These are phyloP conservation scores for Enteromius trimaculatus DNA, from an alignment of 2,797 vertebrate species.

Conservation along the genomic window DNA sequence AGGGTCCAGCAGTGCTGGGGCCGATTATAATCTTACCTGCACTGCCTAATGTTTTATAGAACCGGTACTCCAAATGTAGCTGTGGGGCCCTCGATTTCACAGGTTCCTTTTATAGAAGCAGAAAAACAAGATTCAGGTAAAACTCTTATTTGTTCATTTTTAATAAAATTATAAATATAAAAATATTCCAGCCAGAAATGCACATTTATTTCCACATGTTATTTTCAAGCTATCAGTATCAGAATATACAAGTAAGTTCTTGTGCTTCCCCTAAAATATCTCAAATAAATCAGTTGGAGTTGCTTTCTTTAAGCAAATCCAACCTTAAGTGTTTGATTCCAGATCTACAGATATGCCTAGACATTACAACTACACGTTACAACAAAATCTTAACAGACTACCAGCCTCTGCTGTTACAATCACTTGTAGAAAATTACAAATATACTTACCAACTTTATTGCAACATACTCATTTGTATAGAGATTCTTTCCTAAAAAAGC, in stretches of 20 bases:
- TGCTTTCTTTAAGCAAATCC: conserved; percentile 3
- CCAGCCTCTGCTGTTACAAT: not conserved
- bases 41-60: conserved; percentile 97
- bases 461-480: conserved; percentile 99
- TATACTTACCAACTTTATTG: conserved; percentile 98
- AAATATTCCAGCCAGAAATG: not conserved
- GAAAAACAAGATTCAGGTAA: conserved; percentile 44
- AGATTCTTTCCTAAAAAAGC: conserved; percentile 92
- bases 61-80: conserved; percentile 98
- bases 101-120: conserved; percentile 85
- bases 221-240: too few relatives aligned
- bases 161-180: not conserved
- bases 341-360: not conserved
- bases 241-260: not conserved
- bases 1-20: not conserved
- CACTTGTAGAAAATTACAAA: not conserved
- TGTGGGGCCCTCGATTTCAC: conserved; percentile 98
- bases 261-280: not conserved
- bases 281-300: not conserved
- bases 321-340: not conserved
- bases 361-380: not conserved
- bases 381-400: not conserved
- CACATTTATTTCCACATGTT: not conserved
- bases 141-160: not conserved
- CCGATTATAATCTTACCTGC: conserved; percentile 81